These are phyloP conservation scores for Zeus faber DNA, from an alignment of 2,113 vertebrate species.

Conservation along the genomic window DNA sequence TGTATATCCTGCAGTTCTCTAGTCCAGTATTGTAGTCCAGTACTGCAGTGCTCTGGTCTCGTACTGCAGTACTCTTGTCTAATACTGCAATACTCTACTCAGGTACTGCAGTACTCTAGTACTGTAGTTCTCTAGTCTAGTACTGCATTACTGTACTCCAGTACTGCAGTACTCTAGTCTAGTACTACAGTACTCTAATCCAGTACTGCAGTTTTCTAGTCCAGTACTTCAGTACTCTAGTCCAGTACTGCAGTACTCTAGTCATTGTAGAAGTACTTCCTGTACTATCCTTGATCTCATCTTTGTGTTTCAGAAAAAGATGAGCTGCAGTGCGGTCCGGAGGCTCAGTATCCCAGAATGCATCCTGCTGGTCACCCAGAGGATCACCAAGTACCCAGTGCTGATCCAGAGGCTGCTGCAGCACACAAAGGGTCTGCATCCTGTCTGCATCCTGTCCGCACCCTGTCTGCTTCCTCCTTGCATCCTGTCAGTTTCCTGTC, in stretches of 20 bases:
- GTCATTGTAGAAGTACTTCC: constrained; percentile 10
- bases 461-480: too few species aligned
- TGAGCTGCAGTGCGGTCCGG: constrained; percentile 90
- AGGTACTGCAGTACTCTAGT: neutral
- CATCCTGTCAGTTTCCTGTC: neutral
- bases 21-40: too few species aligned
- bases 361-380: constrained; percentile 93
- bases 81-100: neutral
- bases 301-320: constrained; percentile 84
- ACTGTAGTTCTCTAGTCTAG: neutral
- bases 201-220: neutral
- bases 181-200: neutral
- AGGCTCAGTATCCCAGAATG: constrained; percentile 94
- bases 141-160: neutral
- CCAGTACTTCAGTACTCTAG: neutral
- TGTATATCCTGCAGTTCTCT: too few species aligned
- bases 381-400: constrained; percentile 96
- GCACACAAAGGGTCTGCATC: constrained; percentile 86
- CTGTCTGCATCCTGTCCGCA: too few species aligned
- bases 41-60: neutral
- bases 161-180: neutral
- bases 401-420: constrained; percentile 91
- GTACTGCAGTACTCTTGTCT: neutral
- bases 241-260: neutral
- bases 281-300: constrained; percentile 20